phyloP scores from a whole-genome alignment of 1,140 invertebrate genomes.

The Elymnias hypermnestra region DNA sequence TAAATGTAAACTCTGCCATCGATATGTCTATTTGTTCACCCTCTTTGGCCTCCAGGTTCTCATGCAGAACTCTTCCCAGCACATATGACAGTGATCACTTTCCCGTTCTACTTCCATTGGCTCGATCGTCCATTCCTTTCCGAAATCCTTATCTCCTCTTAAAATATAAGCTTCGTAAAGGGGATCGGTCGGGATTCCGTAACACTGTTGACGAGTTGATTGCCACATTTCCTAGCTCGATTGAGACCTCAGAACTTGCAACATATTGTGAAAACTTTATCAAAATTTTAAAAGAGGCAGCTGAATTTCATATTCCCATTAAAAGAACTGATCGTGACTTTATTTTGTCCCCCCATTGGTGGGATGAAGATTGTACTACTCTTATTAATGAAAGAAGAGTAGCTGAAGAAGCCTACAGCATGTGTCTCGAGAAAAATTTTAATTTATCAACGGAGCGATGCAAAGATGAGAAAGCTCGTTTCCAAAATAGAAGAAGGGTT shows the following conservation, averaged over 20 bases:
- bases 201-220: conserved; percentile 1
- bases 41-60: conserved; percentile 7
- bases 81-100: conserved; percentile 6
- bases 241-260: background rate
- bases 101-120: background rate
- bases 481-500: conserved; percentile 2
- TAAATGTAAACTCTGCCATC: too few species aligned
- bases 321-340: background rate
- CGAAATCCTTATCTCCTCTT: too few species aligned
- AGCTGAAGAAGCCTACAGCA: background rate
- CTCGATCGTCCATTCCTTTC: background rate
- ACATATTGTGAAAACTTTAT: too few species aligned
- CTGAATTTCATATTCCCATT: background rate
- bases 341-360: conserved; percentile 8
- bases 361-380: conserved; percentile 8
- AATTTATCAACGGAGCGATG: background rate
- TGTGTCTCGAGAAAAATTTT: too few species aligned
- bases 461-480: background rate
- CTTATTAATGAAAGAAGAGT: background rate
- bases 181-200: background rate
- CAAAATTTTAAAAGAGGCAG: background rate
- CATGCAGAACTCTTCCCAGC: conserved; percentile 5
- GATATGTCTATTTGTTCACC: conserved; percentile 7
- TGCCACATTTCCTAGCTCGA: background rate
- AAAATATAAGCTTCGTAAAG: too few species aligned